Conservation (phyloP, 2,113 vertebrate species). For the Anguilla rostrata region DNA sequence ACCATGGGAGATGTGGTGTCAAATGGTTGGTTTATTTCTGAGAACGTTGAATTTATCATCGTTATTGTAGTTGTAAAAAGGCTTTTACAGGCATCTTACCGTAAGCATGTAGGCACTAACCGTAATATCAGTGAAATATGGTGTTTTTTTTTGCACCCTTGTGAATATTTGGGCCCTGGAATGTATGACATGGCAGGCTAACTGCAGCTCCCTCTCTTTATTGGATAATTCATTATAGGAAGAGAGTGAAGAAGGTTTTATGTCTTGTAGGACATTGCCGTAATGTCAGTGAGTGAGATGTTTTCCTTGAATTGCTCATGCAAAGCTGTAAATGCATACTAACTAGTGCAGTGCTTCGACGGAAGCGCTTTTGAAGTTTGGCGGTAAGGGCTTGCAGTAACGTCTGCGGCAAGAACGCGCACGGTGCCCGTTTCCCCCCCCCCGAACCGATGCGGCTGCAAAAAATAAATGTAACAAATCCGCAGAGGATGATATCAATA, state of each 20-base stretch:
- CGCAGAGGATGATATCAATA: not conserved
- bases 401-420: not conserved
- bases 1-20: constrained; percentile 56
- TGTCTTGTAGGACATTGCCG: not conserved
- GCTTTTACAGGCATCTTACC: constrained; percentile 33
- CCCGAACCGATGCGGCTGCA: not conserved
- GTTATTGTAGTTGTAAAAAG: constrained; percentile 51
- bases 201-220: not conserved
- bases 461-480: not conserved
- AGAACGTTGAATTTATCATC: constrained; percentile 64
- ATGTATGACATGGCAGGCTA: not conserved
- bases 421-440: not conserved
- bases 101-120: constrained; percentile 25
- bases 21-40: constrained; percentile 58
- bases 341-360: not conserved
- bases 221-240: not conserved
- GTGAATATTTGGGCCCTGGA: not conserved
- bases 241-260: not conserved
- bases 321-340: constrained; percentile 17
- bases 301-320: constrained; percentile 34
- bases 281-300: constrained; percentile 19
- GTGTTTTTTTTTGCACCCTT: constrained; percentile 24
- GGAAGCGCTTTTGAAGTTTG: not conserved
- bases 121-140: constrained; percentile 47
- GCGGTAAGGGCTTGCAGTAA: not conserved